Evolutionary conservation across 2,888 invertebrate species (phyloP), one percentile per base, ranked within the genome.

Genomic region (Torymus auratus): DNA sequence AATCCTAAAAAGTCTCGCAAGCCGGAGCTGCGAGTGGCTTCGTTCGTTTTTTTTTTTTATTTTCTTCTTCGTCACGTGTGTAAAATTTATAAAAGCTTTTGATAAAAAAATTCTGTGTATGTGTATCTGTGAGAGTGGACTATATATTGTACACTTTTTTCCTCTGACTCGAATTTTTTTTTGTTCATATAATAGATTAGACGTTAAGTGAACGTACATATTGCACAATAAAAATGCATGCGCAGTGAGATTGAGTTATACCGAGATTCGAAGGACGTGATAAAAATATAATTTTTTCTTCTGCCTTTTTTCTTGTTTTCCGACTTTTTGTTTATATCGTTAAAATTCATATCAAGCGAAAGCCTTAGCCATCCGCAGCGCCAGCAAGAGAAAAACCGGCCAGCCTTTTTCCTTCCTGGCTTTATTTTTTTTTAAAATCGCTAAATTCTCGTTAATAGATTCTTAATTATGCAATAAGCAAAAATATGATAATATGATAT

Each of bases 401-500:
- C 77, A 64, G 71, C 72, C 75, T 79, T 78, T 82, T 81, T 74
- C 78, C 78, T 72, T 77, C 77, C 84, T 82, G 82, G 80, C 82
- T 75, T 70, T 75, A 80, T 84, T 41, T 41, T 41, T 28, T 41
- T 41, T 1, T 20, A 84, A 87, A 86, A 84, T 87, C 84, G 86
- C 88, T 88, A 87, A 84, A 86, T 86, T 41, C 86, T 87, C 84
- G 84, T 87, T 81, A 87, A 88, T 89, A 88, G 87, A 88, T 88
- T 86, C 86, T 88, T 88, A 89, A 89, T 86, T 88, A 88, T 86
- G 86, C 88, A 87, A 87, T 89, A 90, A 90, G 90, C 90, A 90
- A 90, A 90, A 90, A 90, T 90, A 90, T 89, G 86, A 88, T 20
- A 20, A 20, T 20, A 20, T 20, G 20, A 89, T 89, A 88, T 89